Evolutionary conservation across 1,140 invertebrate genomes (phyloP).

Genomic region (Chlorops oryzae): DNA sequence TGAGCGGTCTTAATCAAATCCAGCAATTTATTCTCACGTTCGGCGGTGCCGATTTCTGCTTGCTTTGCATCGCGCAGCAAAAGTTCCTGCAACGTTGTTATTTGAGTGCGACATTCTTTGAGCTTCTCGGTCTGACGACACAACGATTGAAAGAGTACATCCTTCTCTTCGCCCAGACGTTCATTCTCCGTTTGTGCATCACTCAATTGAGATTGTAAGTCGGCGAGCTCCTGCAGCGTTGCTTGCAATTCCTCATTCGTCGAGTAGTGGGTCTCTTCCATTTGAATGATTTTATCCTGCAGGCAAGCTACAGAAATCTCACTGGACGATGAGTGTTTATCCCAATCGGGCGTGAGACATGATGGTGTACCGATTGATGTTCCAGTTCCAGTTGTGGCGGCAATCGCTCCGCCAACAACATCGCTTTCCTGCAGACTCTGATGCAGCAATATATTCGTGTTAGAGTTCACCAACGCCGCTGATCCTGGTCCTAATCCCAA

Average conservation of each 20-base stretch:
- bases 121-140: slow-evolving; percentile 87
- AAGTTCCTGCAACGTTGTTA: slow-evolving; percentile 65
- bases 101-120: slow-evolving; percentile 68
- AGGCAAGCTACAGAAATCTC: slow-evolving; percentile 88
- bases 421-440: no score
- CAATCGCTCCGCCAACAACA: no score
- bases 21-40: slow-evolving; percentile 78
- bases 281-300: slow-evolving; percentile 83
- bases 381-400: background rate
- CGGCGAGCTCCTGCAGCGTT: slow-evolving; percentile 84
- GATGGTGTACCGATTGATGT: slow-evolving; percentile 58
- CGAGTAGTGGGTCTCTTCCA: slow-evolving; percentile 58
- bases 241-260: slow-evolving; percentile 95
- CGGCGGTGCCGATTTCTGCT: slow-evolving; percentile 58
- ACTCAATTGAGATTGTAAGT: slow-evolving; percentile 76
- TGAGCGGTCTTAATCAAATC: slow-evolving; percentile 78
- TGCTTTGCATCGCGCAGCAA: slow-evolving; percentile 60
- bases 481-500: no score
- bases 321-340: slow-evolving; percentile 79
- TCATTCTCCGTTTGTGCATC: slow-evolving; percentile 85
- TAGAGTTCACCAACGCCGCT: no score
- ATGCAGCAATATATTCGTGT: no score
- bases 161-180: slow-evolving; percentile 78
- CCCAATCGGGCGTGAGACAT: slow-evolving; percentile 73
- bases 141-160: slow-evolving; percentile 81